Evolutionary conservation across 1,140 invertebrate genomes (phyloP), one percentile per base, ranked within the genome.

Genomic region (Meloidogyne exigua): DNA sequence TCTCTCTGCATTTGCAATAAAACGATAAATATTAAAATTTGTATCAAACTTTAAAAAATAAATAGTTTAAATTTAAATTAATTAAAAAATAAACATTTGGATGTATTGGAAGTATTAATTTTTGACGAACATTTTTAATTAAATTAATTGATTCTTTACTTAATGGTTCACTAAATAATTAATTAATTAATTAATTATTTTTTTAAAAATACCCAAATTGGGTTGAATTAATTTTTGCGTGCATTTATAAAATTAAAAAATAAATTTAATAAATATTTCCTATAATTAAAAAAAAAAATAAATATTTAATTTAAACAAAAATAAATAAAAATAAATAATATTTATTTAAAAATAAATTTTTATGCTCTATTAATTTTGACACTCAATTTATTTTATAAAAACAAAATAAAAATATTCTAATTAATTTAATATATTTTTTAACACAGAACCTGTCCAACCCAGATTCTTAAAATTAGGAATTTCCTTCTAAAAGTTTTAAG

Each of bases 1-100:
- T 42, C 83, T 44, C 69, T 87, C 85, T 15, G 85, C 79, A 66
- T 79, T 77, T 68, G 87, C 49, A 26, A 87, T 63, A 71, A 86
- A 87, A 21, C 85, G 85, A 70, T 83, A 88, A 25, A 87, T 79
- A 72, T 87, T 87, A 84, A 87, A 87, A 64, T 87, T 87, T 9
- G 81, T 85, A 71, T 87, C 81, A 69, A 85, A 87, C 83, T 87
- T 66, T 72, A 84, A 72, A 32, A 76, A 70, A 7, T 39, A 5
- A 71, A 68, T 26, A 65, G 18, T 5, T 32, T 72, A 18, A n/a
- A 21, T 11, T 25, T 2, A 77, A 0, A 10, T 32, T n/a, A 0
- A 18, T 18, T 15, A 10, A 44, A 76, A 32, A 26, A 67, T 5
- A 44, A 23, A 86, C 84, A 70, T 79, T 84, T 4, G 86, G 84